These are phyloP conservation scores for Octopus sinensis DNA, from an alignment of 1,140 invertebrate species.

Conservation along the genomic window DNA sequence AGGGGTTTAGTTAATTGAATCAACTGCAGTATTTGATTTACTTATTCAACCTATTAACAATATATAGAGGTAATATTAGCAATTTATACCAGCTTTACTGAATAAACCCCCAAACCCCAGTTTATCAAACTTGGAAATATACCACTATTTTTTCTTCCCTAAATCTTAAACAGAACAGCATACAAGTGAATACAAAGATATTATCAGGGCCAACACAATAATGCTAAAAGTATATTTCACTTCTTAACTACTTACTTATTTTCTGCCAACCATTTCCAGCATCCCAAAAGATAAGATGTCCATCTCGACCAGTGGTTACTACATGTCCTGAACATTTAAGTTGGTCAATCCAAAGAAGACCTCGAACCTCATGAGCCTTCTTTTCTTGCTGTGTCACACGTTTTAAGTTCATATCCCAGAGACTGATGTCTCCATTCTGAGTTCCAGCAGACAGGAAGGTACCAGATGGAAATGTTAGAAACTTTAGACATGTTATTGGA, in stretches of 20 bases:
- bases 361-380: neutral
- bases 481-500: neutral
- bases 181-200: neutral
- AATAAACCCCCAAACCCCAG: neutral
- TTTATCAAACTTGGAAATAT: neutral
- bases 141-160: neutral
- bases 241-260: neutral
- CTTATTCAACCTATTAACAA: no score
- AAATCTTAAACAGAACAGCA: neutral
- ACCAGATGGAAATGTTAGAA: neutral
- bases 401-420: neutral
- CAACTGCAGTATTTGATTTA: no score
- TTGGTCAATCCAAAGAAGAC: neutral
- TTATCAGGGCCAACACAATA: neutral
- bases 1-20: no score
- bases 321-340: neutral
- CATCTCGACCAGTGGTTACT: neutral
- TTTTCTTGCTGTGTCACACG: neutral
- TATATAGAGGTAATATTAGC: no score
- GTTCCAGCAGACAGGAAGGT: neutral
- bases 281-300: neutral
- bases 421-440: neutral
- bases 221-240: neutral
- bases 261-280: neutral
- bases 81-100: no score